phyloP scores from a whole-genome alignment of 2,113 vertebrate genomes.

The Rallus limicola region DNA sequence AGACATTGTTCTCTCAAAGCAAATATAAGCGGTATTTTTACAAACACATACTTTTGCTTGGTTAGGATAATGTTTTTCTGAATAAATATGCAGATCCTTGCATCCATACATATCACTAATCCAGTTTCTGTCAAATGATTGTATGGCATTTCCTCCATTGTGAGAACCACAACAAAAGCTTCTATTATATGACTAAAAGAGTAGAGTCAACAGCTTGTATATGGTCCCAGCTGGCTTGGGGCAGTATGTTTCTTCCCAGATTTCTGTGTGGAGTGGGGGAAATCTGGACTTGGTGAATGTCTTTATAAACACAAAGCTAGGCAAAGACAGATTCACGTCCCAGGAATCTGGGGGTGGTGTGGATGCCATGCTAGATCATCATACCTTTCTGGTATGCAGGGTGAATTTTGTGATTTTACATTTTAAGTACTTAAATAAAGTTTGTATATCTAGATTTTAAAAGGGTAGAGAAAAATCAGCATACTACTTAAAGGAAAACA shows the following conservation, averaged over 20 bases:
- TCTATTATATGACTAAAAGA: background rate
- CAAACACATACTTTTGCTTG: background rate
- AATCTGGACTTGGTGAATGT: background rate
- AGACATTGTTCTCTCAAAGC: background rate
- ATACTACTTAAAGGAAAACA: background rate
- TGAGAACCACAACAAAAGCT: background rate
- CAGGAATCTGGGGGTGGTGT: accelerated
- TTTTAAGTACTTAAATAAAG: background rate
- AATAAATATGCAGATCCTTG: background rate
- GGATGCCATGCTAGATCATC: background rate
- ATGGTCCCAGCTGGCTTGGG: background rate
- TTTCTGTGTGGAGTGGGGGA: background rate
- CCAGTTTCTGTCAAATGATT: background rate
- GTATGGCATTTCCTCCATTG: background rate
- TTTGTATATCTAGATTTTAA: background rate
- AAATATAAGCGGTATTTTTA: background rate
- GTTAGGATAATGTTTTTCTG: background rate
- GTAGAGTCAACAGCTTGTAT: background rate
- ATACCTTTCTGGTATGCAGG: background rate
- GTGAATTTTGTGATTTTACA: background rate
- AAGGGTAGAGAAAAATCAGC: background rate
- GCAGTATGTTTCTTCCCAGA: background rate
- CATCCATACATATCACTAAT: background rate
- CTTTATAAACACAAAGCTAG: background rate
- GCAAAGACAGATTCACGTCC: background rate